Evolutionary conservation across 2,113 vertebrate species (phyloP).

Genomic region (Rhinopithecus roxellana): DNA sequence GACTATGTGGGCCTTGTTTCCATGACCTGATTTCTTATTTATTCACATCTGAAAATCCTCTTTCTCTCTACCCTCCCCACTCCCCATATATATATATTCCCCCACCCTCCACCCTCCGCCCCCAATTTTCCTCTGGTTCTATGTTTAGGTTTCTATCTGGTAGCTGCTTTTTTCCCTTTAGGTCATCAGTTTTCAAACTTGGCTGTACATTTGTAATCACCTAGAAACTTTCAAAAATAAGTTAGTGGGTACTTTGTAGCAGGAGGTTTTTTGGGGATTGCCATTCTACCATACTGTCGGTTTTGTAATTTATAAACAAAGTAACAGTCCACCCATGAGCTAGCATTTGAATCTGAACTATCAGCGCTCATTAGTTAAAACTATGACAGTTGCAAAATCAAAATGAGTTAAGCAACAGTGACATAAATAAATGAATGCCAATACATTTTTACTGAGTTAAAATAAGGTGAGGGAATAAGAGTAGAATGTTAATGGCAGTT

Average conservation of each 20-base stretch:
- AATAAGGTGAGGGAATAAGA: constrained; percentile 22
- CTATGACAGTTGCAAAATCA: background rate
- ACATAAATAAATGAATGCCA: background rate
- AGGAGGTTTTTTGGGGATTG: background rate
- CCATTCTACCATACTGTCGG: background rate
- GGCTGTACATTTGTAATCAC: background rate
- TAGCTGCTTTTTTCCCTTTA: background rate
- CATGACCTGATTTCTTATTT: background rate
- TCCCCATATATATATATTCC: background rate
- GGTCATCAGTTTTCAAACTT: background rate
- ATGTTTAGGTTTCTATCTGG: background rate
- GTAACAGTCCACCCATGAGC: background rate
- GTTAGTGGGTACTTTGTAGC: background rate
- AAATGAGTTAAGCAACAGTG: background rate
- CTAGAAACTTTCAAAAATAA: background rate
- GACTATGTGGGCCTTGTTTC: background rate
- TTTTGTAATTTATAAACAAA: background rate
- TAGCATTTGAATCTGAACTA: background rate
- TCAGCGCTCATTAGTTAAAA: constrained; percentile 39
- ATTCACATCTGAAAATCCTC: background rate
- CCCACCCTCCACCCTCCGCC: too few species aligned
- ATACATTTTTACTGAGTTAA: background rate
- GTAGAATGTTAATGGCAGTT: background rate
- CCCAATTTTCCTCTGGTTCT: background rate
- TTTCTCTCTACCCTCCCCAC: background rate